Evolutionary conservation across 2,113 vertebrate genomes (phyloP), one percentile per base, ranked within the genome.

Genomic region (Chaenocephalus aceratus): DNA sequence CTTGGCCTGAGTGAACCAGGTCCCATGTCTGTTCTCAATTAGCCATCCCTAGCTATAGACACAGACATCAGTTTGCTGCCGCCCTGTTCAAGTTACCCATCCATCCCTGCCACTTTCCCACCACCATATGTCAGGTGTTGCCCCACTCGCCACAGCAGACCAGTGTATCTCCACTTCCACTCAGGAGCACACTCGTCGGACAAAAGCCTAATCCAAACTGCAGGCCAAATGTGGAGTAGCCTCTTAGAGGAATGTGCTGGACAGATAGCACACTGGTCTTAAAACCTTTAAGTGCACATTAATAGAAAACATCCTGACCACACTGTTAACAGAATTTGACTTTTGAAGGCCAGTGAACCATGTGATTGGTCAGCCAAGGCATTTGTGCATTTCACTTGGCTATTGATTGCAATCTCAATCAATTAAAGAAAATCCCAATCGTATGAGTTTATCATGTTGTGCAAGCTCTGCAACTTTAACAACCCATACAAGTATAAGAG

Each of bases 131-230:
- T 71, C 74, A 64, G 62, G 83, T 70, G 81, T 81, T 72, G 66
- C 60, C 57, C 62, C 69, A 5, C 76, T 79, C 44, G 12, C 72
- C 65, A 41, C 12, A 79, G 78, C 71, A n/a, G 59, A 59, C 66
- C 78, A 62, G 70, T n/a, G 8, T 84, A 86, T 86, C 87, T 84
- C 68, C 51, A 51, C 83, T 66, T 69, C 76, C 83, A 83, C 83
- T 59, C 77, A 67, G 4, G 69, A 77, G 74, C 84, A 77, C 69
- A 45, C 75, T 49, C 74, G n/a, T 66, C 44, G 83, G 83, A 90
- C 85, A 85, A 85, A 89, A 75, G 75, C 76, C 89, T 90, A 89
- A 91, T 90, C 91, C 89, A 74, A 87, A 84, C 73, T 70, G 88
- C 84, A 78, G 86, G 85, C 91, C 83, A 56, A 82, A 85, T 67